These are phyloP conservation scores for Lamellibrachia satsuma DNA, from an alignment of 2,888 invertebrate genomes.

Conservation along the genomic window DNA sequence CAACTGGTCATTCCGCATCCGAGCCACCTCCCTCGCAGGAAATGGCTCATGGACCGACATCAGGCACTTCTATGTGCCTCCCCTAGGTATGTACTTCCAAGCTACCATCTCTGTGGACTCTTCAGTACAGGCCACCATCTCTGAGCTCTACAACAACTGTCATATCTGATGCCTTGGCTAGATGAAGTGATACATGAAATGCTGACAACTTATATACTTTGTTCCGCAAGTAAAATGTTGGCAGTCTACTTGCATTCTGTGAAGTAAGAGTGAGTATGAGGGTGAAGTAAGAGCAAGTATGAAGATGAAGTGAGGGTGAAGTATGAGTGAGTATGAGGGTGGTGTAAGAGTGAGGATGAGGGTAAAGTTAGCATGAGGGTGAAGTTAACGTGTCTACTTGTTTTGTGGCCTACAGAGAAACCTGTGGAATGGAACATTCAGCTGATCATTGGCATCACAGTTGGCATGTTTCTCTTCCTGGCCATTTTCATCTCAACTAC, in stretches of 20 bases:
- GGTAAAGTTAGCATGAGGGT: background rate
- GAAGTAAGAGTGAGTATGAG: too few species aligned
- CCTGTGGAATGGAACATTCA: background rate
- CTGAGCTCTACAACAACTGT: too few species aligned
- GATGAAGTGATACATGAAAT: too few species aligned
- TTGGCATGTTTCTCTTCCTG: conserved; percentile 44
- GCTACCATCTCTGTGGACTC: background rate
- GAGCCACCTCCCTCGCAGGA: conserved; percentile 82
- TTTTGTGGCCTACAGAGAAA: background rate
- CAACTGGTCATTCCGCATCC: conserved; percentile 82
- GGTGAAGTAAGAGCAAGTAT: too few species aligned
- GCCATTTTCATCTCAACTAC: conserved; percentile 42
- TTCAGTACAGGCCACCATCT: too few species aligned
- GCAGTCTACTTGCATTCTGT: too few species aligned
- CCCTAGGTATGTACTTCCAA: conserved; percentile 39
- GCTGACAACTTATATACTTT: too few species aligned
- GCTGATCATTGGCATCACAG: conserved; percentile 26
- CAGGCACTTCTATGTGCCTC: conserved; percentile 48
- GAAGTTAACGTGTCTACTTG: background rate
- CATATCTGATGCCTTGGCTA: too few species aligned
- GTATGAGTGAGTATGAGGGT: too few species aligned
- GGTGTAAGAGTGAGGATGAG: too few species aligned
- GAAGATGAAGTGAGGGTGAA: too few species aligned
- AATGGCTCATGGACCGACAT: conserved; percentile 58
- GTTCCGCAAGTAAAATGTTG: too few species aligned